Evolutionary conservation across 2,888 invertebrate species (phyloP).

Genomic region (Endotricha flammealis): DNA sequence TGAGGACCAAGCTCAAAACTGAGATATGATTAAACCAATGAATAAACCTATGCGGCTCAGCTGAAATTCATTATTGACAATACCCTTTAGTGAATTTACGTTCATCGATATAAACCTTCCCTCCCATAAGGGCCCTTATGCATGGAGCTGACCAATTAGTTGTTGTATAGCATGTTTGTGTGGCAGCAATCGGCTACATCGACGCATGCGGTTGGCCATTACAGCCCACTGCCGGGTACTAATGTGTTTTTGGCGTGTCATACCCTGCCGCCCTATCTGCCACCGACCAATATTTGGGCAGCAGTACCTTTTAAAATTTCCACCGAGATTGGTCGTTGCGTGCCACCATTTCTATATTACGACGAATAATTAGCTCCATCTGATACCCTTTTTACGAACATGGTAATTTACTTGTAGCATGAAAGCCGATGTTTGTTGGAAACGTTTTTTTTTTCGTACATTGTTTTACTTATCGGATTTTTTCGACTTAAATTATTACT

Average conservation of each 20-base stretch:
- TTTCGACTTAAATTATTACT: background rate
- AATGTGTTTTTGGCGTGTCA: constrained; percentile 74
- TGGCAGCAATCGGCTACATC: constrained; percentile 58
- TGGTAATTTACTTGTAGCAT: constrained; percentile 57
- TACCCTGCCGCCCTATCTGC: constrained; percentile 62
- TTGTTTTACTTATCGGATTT: constrained; percentile 6
- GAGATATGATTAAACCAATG: constrained; percentile 3
- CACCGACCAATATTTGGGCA: constrained; percentile 58
- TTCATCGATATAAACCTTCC: constrained; percentile 47
- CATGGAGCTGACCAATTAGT: constrained; percentile 69
- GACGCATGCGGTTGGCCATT: constrained; percentile 70
- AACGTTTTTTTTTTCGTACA: constrained; percentile 20
- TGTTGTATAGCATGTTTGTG: constrained; percentile 65
- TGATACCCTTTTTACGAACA: constrained; percentile 59
- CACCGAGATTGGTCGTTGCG: constrained; percentile 64
- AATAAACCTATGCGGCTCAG: no score
- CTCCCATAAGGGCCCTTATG: constrained; percentile 63
- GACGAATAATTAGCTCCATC: constrained; percentile 67
- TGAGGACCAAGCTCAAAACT: no score
- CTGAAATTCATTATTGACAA: constrained; percentile 2
- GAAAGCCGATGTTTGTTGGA: constrained; percentile 45
- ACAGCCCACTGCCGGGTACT: constrained; percentile 63
- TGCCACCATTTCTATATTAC: constrained; percentile 60
- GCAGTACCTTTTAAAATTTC: constrained; percentile 60
- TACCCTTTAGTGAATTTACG: constrained; percentile 34